A percentile compares a stretch with the other conserved stretches of the same genome.
These are phyloP conservation scores for Porites lutea DNA, from an alignment of 64 coral and sea anemone species.

Conservation along the genomic window DNA sequence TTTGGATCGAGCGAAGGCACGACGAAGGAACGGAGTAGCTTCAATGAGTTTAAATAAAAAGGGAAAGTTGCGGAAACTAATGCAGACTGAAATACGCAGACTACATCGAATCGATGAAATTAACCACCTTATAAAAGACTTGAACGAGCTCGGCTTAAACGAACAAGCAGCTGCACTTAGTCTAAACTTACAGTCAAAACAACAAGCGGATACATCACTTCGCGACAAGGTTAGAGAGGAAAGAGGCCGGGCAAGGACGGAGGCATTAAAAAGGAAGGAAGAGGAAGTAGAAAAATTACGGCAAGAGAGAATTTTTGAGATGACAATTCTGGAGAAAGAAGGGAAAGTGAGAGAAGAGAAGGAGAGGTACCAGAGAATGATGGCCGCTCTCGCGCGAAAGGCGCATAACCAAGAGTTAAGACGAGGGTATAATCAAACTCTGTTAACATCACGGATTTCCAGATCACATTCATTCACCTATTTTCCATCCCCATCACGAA, in stretches of 20 bases:
- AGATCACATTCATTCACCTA: slow-evolving; percentile 78
- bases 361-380: slow-evolving; percentile 34
- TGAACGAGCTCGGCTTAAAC: slow-evolving; percentile 60
- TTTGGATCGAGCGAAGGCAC: slow-evolving; percentile 63
- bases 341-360: slow-evolving; percentile 64
- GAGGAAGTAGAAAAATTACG: slow-evolving; percentile 66
- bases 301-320: slow-evolving; percentile 54
- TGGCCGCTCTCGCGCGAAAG: slow-evolving; percentile 80
- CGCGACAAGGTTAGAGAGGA: slow-evolving; percentile 67
- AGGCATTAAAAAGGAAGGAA: slow-evolving; percentile 71
- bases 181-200: slow-evolving; percentile 65
- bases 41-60: slow-evolving; percentile 17
- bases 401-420: slow-evolving; percentile 67
- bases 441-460: slow-evolving; percentile 58
- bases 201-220: slow-evolving; percentile 72
- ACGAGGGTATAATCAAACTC: slow-evolving; percentile 35
- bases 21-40: slow-evolving; percentile 20
- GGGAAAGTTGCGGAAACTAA: slow-evolving; percentile 29
- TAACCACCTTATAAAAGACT: slow-evolving; percentile 74
- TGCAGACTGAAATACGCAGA: slow-evolving; percentile 72
- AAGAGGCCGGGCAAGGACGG: slow-evolving; percentile 54
- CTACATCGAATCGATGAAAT: slow-evolving; percentile 85
- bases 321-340: slow-evolving; percentile 65
- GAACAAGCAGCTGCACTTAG: slow-evolving; percentile 39
- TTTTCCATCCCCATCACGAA: slow-evolving; percentile 48